These are phyloP conservation scores for Pararge aegeria DNA, from an alignment of 1,140 invertebrate species.

Conservation along the genomic window DNA sequence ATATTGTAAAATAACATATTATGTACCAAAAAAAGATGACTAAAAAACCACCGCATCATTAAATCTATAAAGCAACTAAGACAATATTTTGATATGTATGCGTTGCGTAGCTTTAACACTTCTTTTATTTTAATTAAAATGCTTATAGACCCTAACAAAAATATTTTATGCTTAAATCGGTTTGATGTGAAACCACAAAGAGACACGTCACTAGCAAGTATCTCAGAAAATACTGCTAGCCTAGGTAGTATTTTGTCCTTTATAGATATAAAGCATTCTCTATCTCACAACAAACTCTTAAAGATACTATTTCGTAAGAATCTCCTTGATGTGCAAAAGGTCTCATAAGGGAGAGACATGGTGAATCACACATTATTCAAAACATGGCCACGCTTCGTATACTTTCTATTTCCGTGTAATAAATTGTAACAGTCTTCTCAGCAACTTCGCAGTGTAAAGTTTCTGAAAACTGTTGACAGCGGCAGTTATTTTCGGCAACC, in stretches of 20 bases:
- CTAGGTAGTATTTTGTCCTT: background rate
- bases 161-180: too few relatives aligned
- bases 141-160: too few relatives aligned
- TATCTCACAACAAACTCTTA: background rate
- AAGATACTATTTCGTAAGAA: background rate
- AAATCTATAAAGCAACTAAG: too few relatives aligned
- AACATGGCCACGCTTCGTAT: conserved; percentile 35
- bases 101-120: too few relatives aligned
- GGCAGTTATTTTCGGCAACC: conserved; percentile 51
- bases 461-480: conserved; percentile 53
- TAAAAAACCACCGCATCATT: too few relatives aligned
- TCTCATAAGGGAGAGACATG: conserved; percentile 41
- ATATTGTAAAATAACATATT: too few relatives aligned
- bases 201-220: too few relatives aligned
- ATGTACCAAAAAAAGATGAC: too few relatives aligned
- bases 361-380: conserved; percentile 60
- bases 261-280: background rate
- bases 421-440: conserved; percentile 37
- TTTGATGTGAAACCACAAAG: too few relatives aligned
- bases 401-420: conserved; percentile 49
- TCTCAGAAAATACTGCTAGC: background rate
- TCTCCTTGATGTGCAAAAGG: background rate
- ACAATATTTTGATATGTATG: too few relatives aligned
- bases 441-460: conserved; percentile 66
- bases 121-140: too few relatives aligned